phyloP scores from a whole-genome alignment of 2,797 vertebrate genomes.

The Calcarius lapponicus region DNA sequence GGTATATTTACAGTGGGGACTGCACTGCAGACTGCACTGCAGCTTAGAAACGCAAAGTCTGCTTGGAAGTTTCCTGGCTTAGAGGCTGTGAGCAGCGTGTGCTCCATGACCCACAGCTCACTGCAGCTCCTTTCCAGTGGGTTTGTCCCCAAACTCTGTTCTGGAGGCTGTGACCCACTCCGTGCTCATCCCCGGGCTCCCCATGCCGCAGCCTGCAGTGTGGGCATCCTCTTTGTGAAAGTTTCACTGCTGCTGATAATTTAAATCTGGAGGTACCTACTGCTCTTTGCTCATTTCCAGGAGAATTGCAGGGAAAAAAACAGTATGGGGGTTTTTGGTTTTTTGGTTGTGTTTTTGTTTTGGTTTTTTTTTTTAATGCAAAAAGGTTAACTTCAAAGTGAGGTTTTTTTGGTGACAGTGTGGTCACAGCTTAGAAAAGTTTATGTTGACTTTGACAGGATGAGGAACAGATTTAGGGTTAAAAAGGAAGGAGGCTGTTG shows the following conservation, averaged over 20 bases:
- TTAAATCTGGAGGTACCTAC: not conserved
- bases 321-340: too few species aligned
- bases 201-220: not conserved
- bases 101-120: not conserved
- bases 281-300: not conserved
- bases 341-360: too few species aligned
- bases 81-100: not conserved
- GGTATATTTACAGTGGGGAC: not conserved
- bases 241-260: not conserved
- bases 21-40: slow-evolving; percentile 65
- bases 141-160: not conserved
- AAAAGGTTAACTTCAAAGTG: not conserved
- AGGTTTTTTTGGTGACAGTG: accelerated
- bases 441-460: not conserved
- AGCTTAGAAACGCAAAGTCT: not conserved
- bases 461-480: not conserved
- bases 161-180: not conserved
- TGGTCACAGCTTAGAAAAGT: not conserved
- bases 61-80: not conserved
- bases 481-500: not conserved
- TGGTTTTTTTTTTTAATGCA: not conserved
- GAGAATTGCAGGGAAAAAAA: not conserved
- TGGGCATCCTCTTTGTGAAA: not conserved
- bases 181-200: accelerated
- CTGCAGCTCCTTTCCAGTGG: not conserved